phyloP scores from a whole-genome alignment of 2,113 vertebrate genomes.

The Erythrocercus mccallii region DNA sequence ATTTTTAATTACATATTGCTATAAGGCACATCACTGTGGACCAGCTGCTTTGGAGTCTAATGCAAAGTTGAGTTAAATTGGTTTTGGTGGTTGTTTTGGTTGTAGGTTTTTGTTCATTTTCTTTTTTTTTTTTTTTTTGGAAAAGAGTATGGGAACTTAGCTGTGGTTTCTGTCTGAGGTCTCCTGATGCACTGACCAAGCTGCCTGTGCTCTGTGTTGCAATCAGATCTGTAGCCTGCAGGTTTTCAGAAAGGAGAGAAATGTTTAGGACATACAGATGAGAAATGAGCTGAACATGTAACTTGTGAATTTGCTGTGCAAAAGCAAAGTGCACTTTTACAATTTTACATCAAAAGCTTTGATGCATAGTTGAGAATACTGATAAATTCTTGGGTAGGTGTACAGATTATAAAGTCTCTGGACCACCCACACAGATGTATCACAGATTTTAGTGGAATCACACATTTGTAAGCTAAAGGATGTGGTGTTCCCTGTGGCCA shows the following conservation, averaged over 20 bases:
- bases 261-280: not conserved
- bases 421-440: not conserved
- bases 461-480: not conserved
- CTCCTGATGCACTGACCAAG: not conserved
- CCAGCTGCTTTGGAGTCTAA: not conserved
- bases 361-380: not conserved
- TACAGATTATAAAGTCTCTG: not conserved
- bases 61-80: not conserved
- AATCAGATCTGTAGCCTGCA: not conserved
- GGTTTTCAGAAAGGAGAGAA: not conserved
- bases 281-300: not conserved
- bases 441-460: not conserved
- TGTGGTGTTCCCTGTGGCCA: not conserved
- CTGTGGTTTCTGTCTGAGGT: not conserved
- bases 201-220: not conserved
- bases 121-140: not conserved
- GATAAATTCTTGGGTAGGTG: not conserved
- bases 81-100: not conserved
- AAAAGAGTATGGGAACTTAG: not conserved
- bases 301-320: not conserved
- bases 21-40: not conserved
- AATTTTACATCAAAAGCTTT: not conserved
- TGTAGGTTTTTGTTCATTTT: not conserved
- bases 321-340: not conserved
- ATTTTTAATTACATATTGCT: not conserved